A percentile compares a stretch with the other conserved stretches of the same genome.
These are phyloP conservation scores for Anas platyrhynchos DNA, from an alignment of 2,113 vertebrate species.

Conservation along the genomic window DNA sequence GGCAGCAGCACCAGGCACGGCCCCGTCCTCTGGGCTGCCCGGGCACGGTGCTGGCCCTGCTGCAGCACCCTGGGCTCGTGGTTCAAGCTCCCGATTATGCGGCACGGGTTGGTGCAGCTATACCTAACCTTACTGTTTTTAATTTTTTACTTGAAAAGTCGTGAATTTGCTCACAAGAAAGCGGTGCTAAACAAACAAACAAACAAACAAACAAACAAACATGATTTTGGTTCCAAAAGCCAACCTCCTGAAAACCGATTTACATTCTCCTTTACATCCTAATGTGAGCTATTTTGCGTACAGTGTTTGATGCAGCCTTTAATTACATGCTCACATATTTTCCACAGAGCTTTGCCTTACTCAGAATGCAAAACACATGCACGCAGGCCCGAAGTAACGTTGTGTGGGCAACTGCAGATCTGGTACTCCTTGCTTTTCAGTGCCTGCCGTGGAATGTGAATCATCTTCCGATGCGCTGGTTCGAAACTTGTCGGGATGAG, in stretches of 20 bases:
- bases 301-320: background rate
- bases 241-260: background rate
- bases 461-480: fast-evolving
- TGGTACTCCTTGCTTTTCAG: background rate
- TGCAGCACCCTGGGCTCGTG: fast-evolving
- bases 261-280: background rate
- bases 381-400: background rate
- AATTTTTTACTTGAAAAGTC: background rate
- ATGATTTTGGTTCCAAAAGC: background rate
- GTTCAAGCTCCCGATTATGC: background rate
- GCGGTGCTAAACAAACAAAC: background rate
- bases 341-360: background rate
- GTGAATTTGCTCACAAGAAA: background rate
- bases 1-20: too few relatives aligned
- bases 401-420: background rate
- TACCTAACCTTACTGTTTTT: background rate
- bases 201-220: background rate
- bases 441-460: background rate
- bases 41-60: background rate
- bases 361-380: fast-evolving
- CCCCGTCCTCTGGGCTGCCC: background rate
- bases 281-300: background rate
- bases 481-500: background rate
- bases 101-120: too few relatives aligned
- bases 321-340: background rate